Evolutionary conservation across 2,797 vertebrate species (phyloP), one percentile per base, ranked within the genome.

Genomic region (Anguilla pacifica): DNA sequence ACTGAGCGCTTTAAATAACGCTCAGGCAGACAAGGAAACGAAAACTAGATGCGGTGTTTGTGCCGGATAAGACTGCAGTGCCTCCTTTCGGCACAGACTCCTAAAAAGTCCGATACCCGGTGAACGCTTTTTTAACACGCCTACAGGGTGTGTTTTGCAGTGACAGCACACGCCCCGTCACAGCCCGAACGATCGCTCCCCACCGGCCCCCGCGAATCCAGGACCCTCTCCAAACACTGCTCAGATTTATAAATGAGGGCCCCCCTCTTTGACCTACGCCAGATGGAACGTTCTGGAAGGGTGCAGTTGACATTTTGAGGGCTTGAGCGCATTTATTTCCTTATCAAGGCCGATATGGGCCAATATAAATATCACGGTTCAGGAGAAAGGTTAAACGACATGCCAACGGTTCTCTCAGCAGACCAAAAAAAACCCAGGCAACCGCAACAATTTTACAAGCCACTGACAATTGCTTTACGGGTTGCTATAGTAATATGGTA

Each of bases 31-130:
- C 3, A 89, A 85, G 90, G 84, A 86, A 89, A 70, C 83, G 85
- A 86, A 90, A 89, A 28, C 28, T 84, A 85, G 72, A n/a, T 72
- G 82, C 53, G 88, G 82, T 84, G 53, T 1, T 74, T 88, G 67
- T 70, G 11, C 84, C 88, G 74, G n/a, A 74, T 83, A 82, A 88
- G 88, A 91, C 43, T 64, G 88, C 88, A 85, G 86, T 87, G 85
- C 88, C 84, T 72, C 59, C 61, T 85, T 86, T 89, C 31, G 53
- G 49, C 55, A 25, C 39, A 43, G 74, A 86, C 55, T 13, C 55
- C 55, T 57, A 57, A 57, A 17, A 57, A 17, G 55, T 10, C 55
- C 10, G 1, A n/a, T 64, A 25, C 25, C 61, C 25, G 61, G 22
- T 2, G 61, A 67, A 67, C 22, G 25, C 11, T 25, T 35, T 35